Evolutionary conservation across 2,888 invertebrate genomes (phyloP).

Genomic region (Coenonympha glycerion): DNA sequence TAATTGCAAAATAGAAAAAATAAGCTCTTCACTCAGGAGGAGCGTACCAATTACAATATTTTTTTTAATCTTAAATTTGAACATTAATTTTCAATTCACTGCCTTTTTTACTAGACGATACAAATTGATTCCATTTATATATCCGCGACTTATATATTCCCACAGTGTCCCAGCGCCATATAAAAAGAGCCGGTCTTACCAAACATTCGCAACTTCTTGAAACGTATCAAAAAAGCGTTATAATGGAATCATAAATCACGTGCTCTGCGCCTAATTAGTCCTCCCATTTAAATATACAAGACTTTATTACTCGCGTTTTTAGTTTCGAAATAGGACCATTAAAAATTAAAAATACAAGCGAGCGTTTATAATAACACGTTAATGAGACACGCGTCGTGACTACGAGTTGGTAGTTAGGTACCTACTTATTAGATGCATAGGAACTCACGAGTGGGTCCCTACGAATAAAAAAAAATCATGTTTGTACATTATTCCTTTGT

Average conservation of each 20-base stretch:
- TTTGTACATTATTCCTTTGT: conserved; percentile 42
- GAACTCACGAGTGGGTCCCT: too few relatives aligned
- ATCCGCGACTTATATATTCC: conserved; percentile 21
- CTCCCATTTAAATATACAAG: conserved; percentile 17
- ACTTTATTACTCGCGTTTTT: conserved; percentile 13
- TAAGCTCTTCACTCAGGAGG: too few relatives aligned
- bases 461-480: conserved; percentile 27
- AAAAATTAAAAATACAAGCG: conserved; percentile 6
- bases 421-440: neutral
- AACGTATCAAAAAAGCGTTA: conserved; percentile 23
- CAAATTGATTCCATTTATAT: conserved; percentile 15
- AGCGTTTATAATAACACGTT: neutral
- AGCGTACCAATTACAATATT: neutral
- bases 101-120: neutral
- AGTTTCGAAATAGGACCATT: conserved; percentile 5
- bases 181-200: conserved; percentile 23
- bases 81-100: neutral
- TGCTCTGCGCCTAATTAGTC: conserved; percentile 21
- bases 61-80: neutral
- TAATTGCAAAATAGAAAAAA: too few relatives aligned
- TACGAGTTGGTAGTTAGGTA: neutral
- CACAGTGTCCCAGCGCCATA: conserved; percentile 16
- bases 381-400: neutral
- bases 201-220: conserved; percentile 20
- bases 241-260: conserved; percentile 26